Evolutionary conservation across 2,797 vertebrate species (phyloP).

Genomic region (Epinephelus coioides): DNA sequence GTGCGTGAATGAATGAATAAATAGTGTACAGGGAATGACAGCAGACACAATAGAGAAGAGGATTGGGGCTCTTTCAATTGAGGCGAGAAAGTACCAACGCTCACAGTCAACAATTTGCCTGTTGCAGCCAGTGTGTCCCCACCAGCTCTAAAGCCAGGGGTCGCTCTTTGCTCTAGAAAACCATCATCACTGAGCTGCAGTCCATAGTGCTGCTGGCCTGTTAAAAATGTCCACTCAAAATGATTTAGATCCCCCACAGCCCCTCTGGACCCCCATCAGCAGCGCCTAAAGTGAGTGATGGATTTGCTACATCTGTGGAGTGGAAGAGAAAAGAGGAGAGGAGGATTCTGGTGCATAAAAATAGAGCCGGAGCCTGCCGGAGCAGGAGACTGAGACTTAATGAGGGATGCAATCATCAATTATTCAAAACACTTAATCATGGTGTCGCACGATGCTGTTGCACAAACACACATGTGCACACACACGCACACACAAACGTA

Average conservation of each 20-base stretch:
- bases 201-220: conserved; percentile 31
- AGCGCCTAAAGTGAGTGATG: conserved; percentile 63
- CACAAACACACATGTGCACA: conserved; percentile 64
- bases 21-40: conserved; percentile 9
- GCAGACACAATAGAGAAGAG: conserved; percentile 11
- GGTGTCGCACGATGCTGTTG: conserved; percentile 65
- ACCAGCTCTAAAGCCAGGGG: conserved; percentile 40
- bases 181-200: conserved; percentile 28
- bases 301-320: conserved; percentile 68
- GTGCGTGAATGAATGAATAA: conserved; percentile 41
- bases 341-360: conserved; percentile 68
- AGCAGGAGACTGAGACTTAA: conserved; percentile 79
- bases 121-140: conserved; percentile 3
- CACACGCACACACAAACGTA: conserved; percentile 20
- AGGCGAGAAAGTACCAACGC: neutral
- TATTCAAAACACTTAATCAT: conserved; percentile 86
- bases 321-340: conserved; percentile 47
- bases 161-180: conserved; percentile 33
- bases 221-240: conserved; percentile 72
- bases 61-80: neutral
- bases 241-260: conserved; percentile 65
- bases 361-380: conserved; percentile 60
- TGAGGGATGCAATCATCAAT: conserved; percentile 84
- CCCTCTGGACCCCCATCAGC: conserved; percentile 62
- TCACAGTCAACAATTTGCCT: neutral